phyloP scores from a whole-genome alignment of 2,888 invertebrate species.

The Caenorhabditis macrosperma region DNA sequence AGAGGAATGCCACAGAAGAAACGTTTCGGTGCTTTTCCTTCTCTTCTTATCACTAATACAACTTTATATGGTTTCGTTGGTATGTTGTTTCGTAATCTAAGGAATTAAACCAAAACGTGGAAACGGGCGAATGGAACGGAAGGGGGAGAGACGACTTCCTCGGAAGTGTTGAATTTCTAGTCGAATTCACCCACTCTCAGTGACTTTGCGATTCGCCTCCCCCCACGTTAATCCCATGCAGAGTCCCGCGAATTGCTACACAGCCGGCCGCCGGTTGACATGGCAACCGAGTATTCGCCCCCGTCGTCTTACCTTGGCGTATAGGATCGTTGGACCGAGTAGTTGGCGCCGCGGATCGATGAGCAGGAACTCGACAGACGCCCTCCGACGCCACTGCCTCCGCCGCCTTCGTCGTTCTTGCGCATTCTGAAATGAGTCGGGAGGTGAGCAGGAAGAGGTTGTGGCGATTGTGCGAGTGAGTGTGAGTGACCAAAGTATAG shows the following conservation, averaged over 20 bases:
- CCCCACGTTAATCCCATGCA: conserved; percentile 13
- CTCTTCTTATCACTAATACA: conserved; percentile 11
- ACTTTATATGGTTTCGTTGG: not conserved
- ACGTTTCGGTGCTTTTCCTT: not conserved
- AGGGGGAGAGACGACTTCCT: not conserved
- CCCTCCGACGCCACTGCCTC: conserved; percentile 21
- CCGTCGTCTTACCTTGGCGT: conserved; percentile 41
- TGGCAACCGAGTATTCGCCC: conserved; percentile 19
- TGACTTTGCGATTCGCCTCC: conserved; percentile 1
- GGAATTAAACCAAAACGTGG: not conserved
- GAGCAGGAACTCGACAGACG: conserved; percentile 66
- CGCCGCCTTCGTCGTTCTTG: conserved; percentile 48
- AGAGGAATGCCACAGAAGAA: conserved; percentile 8
- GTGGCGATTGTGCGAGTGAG: no score
- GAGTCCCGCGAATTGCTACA: conserved; percentile 7
- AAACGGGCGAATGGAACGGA: not conserved
- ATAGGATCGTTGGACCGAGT: conserved; percentile 54
- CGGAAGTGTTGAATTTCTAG: conserved; percentile 3
- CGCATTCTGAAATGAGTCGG: conserved; percentile 53
- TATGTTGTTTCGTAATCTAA: not conserved
- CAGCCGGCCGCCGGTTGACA: conserved; percentile 6
- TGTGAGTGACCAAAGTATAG: no score
- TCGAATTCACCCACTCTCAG: conserved; percentile 20
- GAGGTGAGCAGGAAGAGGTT: not conserved
- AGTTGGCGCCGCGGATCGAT: conserved; percentile 66